A percentile compares a stretch with the other conserved stretches of the same genome.
Evolutionary conservation across 2,113 vertebrate genomes (phyloP).

Genomic region (Catharus minimus): DNA sequence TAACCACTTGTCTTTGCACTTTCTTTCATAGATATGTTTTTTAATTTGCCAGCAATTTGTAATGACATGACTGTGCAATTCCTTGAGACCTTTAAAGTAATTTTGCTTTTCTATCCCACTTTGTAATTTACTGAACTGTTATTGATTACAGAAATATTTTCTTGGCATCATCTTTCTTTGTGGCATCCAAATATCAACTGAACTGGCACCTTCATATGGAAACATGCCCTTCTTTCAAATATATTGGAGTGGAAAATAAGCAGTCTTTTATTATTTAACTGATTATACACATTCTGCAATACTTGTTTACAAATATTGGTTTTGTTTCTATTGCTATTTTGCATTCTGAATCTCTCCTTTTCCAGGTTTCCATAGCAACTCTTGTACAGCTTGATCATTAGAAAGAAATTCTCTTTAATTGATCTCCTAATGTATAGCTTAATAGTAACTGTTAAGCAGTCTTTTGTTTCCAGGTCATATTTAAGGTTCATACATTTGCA

Average conservation of each 20-base stretch:
- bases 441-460: conserved; percentile 89
- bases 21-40: not conserved
- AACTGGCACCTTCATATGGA: not conserved
- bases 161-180: conserved; percentile 18
- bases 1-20: not conserved
- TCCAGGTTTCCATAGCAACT: conserved; percentile 85
- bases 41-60: not conserved
- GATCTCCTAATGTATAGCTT: conserved; percentile 97
- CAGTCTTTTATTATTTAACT: conserved; percentile 64
- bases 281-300: conserved; percentile 70
- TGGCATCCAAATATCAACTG: conserved; percentile 19
- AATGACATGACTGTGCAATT: not conserved
- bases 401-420: conserved; percentile 95
- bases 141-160: not conserved
- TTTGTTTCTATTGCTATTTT: conserved; percentile 72
- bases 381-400: conserved; percentile 80
- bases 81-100: conserved; percentile 21
- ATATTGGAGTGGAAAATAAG: not conserved
- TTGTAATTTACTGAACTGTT: not conserved
- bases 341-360: conserved; percentile 71
- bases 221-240: not conserved
- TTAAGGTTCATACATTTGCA: conserved; percentile 91
- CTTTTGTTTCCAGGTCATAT: conserved; percentile 98
- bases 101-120: not conserved
- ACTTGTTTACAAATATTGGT: conserved; percentile 81